Evolutionary conservation across 2,888 invertebrate genomes (phyloP).

Genomic region (Conops quadrifasciatus): DNA sequence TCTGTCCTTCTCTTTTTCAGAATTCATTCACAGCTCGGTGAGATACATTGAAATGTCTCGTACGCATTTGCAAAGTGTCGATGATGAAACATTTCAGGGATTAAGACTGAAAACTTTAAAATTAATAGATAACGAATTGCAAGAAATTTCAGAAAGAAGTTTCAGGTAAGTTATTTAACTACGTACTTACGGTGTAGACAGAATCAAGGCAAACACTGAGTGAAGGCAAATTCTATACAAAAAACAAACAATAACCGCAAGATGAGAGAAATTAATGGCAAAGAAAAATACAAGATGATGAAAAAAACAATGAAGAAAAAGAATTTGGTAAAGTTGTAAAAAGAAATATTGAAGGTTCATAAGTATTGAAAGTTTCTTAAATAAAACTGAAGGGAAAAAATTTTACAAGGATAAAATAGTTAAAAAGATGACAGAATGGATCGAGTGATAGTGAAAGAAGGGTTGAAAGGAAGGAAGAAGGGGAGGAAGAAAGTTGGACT

Average conservation of each 20-base stretch:
- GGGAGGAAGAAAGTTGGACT: no score
- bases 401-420: no score
- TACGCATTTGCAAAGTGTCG: slow-evolving; percentile 80
- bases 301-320: not conserved
- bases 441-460: no score
- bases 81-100: slow-evolving; percentile 81
- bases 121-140: slow-evolving; percentile 83
- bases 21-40: slow-evolving; percentile 80
- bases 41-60: slow-evolving; percentile 85
- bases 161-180: slow-evolving; percentile 73
- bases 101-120: slow-evolving; percentile 81
- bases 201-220: not conserved
- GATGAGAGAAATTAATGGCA: not conserved
- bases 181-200: not conserved
- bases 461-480: no score
- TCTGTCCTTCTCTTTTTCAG: slow-evolving; percentile 67
- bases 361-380: no score
- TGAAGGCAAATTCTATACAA: not conserved
- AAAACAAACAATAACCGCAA: not conserved
- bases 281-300: not conserved
- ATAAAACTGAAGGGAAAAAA: no score
- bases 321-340: not conserved
- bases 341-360: no score
- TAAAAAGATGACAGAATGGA: no score
- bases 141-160: slow-evolving; percentile 80